Evolutionary conservation across 2,797 vertebrate species (phyloP).

Genomic region (Myotis daubentonii): DNA sequence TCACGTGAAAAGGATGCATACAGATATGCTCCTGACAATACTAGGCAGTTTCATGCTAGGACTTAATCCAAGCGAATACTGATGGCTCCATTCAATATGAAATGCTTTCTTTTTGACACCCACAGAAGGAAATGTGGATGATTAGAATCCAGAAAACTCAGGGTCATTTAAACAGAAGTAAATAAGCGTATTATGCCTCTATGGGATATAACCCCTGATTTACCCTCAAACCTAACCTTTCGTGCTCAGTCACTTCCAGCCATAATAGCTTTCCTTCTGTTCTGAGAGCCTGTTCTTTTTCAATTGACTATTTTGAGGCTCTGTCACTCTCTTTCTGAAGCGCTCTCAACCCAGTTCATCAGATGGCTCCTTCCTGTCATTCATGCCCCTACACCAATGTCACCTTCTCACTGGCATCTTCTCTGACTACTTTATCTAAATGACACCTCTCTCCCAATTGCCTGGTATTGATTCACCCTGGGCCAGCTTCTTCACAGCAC

Average conservation of each 20-base stretch:
- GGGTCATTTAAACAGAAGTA: neutral
- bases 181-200: neutral
- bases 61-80: slow-evolving; percentile 47
- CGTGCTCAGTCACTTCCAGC: neutral
- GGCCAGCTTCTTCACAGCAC: neutral
- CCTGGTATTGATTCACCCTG: neutral
- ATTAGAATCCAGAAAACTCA: neutral
- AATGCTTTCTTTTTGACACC: slow-evolving; percentile 3
- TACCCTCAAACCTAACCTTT: neutral
- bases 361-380: neutral
- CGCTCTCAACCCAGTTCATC: neutral
- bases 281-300: neutral
- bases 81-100: neutral
- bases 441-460: neutral
- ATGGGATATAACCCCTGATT: neutral
- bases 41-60: slow-evolving; percentile 34
- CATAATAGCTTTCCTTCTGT: neutral
- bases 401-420: neutral
- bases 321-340: neutral
- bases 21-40: slow-evolving; percentile 52
- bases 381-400: neutral
- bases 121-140: neutral
- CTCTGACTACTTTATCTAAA: neutral
- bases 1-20: slow-evolving; percentile 29
- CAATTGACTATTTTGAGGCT: neutral